Evolutionary conservation across 2,797 vertebrate genomes (phyloP).

Genomic region (Apogon hyalosoma): DNA sequence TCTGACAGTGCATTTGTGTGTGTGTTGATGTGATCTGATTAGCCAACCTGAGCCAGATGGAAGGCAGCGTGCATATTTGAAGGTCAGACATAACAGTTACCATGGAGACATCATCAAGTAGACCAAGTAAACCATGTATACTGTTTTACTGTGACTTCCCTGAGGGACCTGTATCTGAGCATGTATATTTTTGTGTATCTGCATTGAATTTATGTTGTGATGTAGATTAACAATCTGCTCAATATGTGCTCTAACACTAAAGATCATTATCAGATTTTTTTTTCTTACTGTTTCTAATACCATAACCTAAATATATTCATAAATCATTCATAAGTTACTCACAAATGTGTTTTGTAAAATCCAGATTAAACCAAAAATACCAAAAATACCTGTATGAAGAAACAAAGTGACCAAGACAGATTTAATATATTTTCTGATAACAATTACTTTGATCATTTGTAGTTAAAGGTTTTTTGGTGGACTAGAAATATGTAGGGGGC

Average conservation of each 20-base stretch:
- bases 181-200: slow-evolving; percentile 12
- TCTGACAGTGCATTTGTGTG: slow-evolving; percentile 52
- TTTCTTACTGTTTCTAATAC: not conserved
- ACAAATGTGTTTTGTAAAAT: too few relatives aligned
- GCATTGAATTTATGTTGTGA: slow-evolving; percentile 5
- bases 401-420: slow-evolving; percentile 1
- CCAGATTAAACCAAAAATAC: not conserved
- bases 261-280: not conserved
- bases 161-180: slow-evolving; percentile 42
- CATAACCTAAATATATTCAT: not conserved
- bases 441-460: slow-evolving; percentile 16
- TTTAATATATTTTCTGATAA: too few relatives aligned
- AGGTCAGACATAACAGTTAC: slow-evolving; percentile 83
- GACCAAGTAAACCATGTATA: slow-evolving; percentile 64
- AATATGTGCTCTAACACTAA: not conserved
- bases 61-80: slow-evolving; percentile 74
- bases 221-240: slow-evolving; percentile 11
- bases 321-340: not conserved
- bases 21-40: slow-evolving; percentile 71
- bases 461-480: slow-evolving; percentile 2
- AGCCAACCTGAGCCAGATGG: slow-evolving; percentile 74
- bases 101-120: slow-evolving; percentile 78
- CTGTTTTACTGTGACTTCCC: slow-evolving; percentile 48
- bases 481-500: not conserved
- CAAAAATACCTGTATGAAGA: not conserved